Conservation (phyloP, 2,888 invertebrate genomes). For the Ormyrus nitidulus region DNA sequence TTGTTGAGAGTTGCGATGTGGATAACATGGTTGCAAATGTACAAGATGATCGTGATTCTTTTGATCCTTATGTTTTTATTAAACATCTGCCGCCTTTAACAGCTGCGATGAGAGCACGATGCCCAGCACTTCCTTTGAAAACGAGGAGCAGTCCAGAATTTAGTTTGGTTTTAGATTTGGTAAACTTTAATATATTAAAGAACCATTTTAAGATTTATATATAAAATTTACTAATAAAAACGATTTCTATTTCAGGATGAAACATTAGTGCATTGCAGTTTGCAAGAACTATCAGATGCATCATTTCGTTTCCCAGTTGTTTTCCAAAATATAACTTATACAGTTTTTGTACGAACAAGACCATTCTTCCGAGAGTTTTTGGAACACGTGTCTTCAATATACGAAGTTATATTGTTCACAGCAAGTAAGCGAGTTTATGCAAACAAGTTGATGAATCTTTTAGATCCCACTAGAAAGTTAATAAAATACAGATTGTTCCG, state of each 20-base stretch:
- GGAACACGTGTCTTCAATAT: constrained; percentile 89
- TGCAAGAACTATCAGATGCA: constrained; percentile 93
- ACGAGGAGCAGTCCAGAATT: constrained; percentile 95
- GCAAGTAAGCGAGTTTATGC: constrained; percentile 97
- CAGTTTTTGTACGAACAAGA: constrained; percentile 90
- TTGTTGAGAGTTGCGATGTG: constrained; percentile 72
- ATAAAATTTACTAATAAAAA: constrained; percentile 13
- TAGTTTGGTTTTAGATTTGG: constrained; percentile 83
- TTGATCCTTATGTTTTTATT: constrained; percentile 94
- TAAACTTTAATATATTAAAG: constrained; percentile 53
- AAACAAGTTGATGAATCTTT: constrained; percentile 91
- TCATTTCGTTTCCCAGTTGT: constrained; percentile 95
- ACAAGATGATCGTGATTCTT: constrained; percentile 85
- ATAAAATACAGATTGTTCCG: constrained; percentile 95
- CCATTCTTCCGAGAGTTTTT: constrained; percentile 95
- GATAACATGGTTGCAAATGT: constrained; percentile 74
- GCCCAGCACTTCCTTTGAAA: constrained; percentile 92
- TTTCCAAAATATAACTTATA: constrained; percentile 94
- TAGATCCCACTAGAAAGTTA: constrained; percentile 92
- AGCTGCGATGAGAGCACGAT: constrained; percentile 83
- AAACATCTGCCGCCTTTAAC: constrained; percentile 91
- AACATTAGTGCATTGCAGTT: constrained; percentile 95
- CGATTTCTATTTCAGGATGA: constrained; percentile 83
- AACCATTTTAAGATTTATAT: not conserved
- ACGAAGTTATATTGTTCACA: constrained; percentile 96